These are phyloP conservation scores for Suncus etruscus DNA, from an alignment of 2,113 vertebrate species.

Conservation along the genomic window DNA sequence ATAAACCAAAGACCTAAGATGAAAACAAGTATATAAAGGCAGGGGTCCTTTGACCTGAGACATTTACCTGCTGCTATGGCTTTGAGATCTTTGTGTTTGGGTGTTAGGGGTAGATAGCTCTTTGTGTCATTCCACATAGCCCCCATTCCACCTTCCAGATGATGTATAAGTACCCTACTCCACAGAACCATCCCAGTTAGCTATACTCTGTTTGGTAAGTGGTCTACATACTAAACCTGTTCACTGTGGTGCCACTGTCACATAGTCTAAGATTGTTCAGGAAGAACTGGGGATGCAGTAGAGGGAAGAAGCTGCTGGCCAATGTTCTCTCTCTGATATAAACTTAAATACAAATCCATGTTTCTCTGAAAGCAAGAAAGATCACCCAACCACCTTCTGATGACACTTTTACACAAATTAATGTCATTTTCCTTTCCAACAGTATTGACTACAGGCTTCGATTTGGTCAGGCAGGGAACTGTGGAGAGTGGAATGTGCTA, in stretches of 20 bases:
- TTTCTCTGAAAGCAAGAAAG: constrained; percentile 82
- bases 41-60: background rate
- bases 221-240: constrained; percentile 53
- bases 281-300: background rate
- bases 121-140: constrained; percentile 39
- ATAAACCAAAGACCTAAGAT: constrained; percentile 58
- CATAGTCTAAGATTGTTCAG: background rate
- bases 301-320: constrained; percentile 61
- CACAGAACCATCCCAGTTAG: constrained; percentile 52
- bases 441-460: constrained; percentile 77
- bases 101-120: background rate
- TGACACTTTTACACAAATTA: constrained; percentile 84
- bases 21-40: background rate
- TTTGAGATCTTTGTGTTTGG: background rate
- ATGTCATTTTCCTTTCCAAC: constrained; percentile 81
- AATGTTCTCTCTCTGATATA: constrained; percentile 29
- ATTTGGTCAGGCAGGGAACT: constrained; percentile 76
- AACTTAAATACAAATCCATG: constrained; percentile 61
- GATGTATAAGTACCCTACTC: constrained; percentile 43
- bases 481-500: constrained; percentile 32
- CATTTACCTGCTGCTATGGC: background rate
- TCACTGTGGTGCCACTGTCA: constrained; percentile 41
- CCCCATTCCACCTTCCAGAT: constrained; percentile 51
- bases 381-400: constrained; percentile 69
- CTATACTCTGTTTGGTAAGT: background rate